Evolutionary conservation across 2,113 vertebrate species (phyloP), one percentile per base, ranked within the genome.

Genomic region (Sinocyclocheilus maitianheensis): DNA sequence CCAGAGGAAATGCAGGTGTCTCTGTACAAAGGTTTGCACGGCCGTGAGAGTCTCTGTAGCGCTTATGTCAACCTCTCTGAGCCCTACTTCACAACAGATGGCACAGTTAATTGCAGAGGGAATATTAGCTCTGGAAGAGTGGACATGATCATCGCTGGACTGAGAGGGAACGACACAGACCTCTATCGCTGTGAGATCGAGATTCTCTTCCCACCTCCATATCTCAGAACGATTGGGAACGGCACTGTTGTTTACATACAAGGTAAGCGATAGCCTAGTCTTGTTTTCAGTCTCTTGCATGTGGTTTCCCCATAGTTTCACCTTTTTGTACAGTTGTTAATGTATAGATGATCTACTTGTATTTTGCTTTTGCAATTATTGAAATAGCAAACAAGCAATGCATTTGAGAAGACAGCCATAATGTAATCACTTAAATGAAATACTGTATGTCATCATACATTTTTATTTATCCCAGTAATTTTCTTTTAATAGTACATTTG

Each of bases 131-230:
- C n/a, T 46, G 90, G 83, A 14, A 83, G 85, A 12, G 85, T 95
- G 82, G 91, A 90, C 84, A 83, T 95, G 83, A 89, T 88, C 0
- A 65, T 94, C 63, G 88, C 84, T 0, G 93, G 93, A 18, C 90
- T 95, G 58, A 90, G 43, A 43, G 84, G 83, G 8, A 65, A 80
- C 43, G 89, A 95, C 89, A 95, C 94, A 2, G 94, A 95, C 37
- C 0, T 94, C 10, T 95, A 94, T 26, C 90, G 89, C 69, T 95
- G 93, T 51, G 5, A 71, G 58, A 48, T 94, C 2, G 85, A 92
- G 63, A 5, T 94, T 30, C n/a, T 93, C 12, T 94, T 86, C 83
- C 94, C 94, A 1, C 93, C 94, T 0, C 94, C 94, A 0, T 95
- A 87, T 86, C 87, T 88, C 51, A 53, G 1, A 12, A 30, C 81